Percentiles rank a stretch among this genome's conserved stretches.
phyloP scores from a whole-genome alignment of 2,888 invertebrate species.

The Sisyra terminalis region DNA sequence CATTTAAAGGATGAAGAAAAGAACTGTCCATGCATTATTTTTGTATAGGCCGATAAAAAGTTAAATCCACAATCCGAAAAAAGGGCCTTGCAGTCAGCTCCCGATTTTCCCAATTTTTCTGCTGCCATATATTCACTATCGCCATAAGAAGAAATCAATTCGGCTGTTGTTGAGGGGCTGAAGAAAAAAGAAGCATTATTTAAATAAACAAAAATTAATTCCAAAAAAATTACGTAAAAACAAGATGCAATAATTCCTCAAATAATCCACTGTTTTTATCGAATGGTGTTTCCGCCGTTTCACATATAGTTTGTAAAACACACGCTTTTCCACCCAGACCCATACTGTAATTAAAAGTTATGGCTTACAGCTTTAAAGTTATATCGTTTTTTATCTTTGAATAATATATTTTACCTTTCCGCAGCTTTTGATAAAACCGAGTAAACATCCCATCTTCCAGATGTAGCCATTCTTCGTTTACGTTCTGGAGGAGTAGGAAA shows the following conservation, averaged over 20 bases:
- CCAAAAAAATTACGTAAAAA: constrained; percentile 41
- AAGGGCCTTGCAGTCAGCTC: constrained; percentile 34
- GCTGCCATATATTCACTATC: constrained; percentile 61
- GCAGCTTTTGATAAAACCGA: constrained; percentile 2
- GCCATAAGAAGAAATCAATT: constrained; percentile 40
- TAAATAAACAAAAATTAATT: background rate
- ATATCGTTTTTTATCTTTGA: background rate
- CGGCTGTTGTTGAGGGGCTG: constrained; percentile 55
- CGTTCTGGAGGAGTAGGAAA: background rate
- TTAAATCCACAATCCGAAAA: constrained; percentile 47
- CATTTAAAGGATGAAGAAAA: no score
- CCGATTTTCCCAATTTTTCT: constrained; percentile 43
- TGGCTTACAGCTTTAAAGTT: background rate
- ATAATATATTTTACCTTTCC: constrained; percentile 3
- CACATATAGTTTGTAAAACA: constrained; percentile 58
- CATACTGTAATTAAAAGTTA: constrained; percentile 22
- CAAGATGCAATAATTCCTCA: constrained; percentile 52
- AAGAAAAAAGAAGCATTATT: constrained; percentile 14
- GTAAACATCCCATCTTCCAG: constrained; percentile 6
- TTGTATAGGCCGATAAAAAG: constrained; percentile 21
- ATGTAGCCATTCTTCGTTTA: background rate
- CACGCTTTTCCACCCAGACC: constrained; percentile 53
- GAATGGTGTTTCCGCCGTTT: constrained; percentile 51
- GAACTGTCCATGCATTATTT: no score
- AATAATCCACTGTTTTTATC: constrained; percentile 48